Evolutionary conservation across 2,113 vertebrate genomes (phyloP).

Genomic region (Lathamus discolor): DNA sequence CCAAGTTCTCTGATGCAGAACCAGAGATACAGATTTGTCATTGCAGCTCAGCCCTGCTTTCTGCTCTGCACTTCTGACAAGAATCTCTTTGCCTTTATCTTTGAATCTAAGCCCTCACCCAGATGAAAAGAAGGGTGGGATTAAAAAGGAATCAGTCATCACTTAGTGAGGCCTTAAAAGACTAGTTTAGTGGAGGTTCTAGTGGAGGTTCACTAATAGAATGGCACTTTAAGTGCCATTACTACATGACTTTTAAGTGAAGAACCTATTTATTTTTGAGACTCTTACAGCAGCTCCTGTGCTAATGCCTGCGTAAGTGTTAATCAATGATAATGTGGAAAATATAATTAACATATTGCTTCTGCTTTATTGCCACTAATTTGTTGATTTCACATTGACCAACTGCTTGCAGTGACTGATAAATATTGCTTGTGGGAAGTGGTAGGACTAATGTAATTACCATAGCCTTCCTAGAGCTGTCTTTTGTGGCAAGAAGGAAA

Average conservation of each 20-base stretch:
- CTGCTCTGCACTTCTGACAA: not conserved
- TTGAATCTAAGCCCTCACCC: not conserved
- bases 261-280: not conserved
- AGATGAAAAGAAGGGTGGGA: not conserved
- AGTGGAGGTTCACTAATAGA: not conserved
- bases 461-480: not conserved
- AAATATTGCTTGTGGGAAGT: not conserved
- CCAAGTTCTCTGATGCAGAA: not conserved
- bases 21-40: not conserved
- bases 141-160: not conserved
- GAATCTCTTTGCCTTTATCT: not conserved
- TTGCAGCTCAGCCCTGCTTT: not conserved
- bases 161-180: not conserved
- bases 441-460: not conserved
- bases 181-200: not conserved
- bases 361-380: not conserved
- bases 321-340: not conserved
- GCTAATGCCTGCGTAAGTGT: not conserved
- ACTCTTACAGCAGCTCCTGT: not conserved
- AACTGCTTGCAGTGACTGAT: not conserved
- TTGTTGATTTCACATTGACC: not conserved
- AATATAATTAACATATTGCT: not conserved
- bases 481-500: not conserved
- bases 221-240: not conserved
- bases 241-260: too few relatives aligned